These are phyloP conservation scores for Aphrocallistes beatrix DNA, from an alignment of 37 sponge, comb jelly and placozoan species.

Conservation along the genomic window DNA sequence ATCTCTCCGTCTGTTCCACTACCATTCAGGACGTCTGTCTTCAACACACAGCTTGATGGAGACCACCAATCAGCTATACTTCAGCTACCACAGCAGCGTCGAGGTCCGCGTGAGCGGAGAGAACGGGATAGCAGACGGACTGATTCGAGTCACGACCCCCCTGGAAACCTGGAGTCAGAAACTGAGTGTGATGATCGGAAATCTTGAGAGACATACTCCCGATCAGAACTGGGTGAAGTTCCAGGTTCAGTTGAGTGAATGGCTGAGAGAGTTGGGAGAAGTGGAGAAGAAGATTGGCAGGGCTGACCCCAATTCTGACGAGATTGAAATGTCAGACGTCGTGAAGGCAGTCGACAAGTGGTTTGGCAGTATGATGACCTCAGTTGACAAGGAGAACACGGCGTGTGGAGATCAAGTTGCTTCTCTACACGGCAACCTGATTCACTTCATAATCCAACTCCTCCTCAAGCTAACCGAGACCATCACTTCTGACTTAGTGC, in stretches of 20 bases:
- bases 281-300: neutral
- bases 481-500: neutral
- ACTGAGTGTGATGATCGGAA: constrained; percentile 1
- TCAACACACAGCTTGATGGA: constrained; percentile 15
- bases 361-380: neutral
- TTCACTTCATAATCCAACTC: neutral
- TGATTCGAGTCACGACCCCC: constrained; percentile 50
- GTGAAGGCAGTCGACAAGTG: constrained; percentile 5
- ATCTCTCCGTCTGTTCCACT: neutral
- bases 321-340: neutral
- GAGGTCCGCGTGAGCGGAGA: constrained; percentile 54
- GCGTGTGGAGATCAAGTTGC: constrained; percentile 6
- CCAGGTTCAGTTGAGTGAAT: neutral
- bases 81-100: constrained; percentile 14
- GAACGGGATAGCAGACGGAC: constrained; percentile 59
- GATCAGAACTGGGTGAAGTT: neutral
- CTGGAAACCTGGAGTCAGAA: constrained; percentile 54
- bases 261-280: neutral
- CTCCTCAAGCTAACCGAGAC: neutral
- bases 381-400: constrained; percentile 3
- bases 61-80: constrained; percentile 19
- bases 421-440: neutral
- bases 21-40: neutral
- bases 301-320: neutral
- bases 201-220: neutral